Conservation (phyloP, 2,797 vertebrate genomes). For the Rhinichthys osculus region DNA sequence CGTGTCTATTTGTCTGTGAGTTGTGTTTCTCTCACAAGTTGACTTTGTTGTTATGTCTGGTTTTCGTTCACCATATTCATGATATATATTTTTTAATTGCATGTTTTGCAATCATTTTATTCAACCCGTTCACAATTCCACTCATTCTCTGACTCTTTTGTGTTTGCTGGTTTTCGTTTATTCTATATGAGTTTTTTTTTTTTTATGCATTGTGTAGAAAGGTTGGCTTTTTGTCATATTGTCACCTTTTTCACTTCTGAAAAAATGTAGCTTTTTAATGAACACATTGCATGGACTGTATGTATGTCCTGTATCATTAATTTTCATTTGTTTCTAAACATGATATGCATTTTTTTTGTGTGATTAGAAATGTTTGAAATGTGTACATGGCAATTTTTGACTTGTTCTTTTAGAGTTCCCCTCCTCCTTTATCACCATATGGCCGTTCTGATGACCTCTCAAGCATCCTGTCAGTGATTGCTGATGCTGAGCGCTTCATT, state of each 20-base stretch:
- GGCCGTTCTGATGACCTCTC: constrained; percentile 80
- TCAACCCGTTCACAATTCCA: neutral
- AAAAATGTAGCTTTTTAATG: constrained; percentile 19
- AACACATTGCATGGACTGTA: constrained; percentile 38
- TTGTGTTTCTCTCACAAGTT: constrained; percentile 56
- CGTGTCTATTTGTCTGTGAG: constrained; percentile 83
- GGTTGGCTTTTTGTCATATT: neutral
- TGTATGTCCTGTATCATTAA: neutral
- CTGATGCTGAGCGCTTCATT: constrained; percentile 75
- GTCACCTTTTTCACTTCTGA: constrained; percentile 11
- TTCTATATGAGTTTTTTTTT: neutral
- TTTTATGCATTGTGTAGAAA: neutral
- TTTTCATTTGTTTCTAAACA: neutral
- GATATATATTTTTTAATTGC: neutral
- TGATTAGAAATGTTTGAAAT: neutral
- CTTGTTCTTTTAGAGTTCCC: constrained; percentile 74
- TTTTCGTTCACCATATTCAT: neutral
- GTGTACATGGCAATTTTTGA: neutral
- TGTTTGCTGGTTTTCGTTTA: neutral
- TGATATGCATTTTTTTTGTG: neutral
- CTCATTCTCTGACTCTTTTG: neutral
- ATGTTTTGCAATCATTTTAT: neutral
- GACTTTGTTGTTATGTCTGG: constrained; percentile 31
- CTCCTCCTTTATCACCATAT: constrained; percentile 73
- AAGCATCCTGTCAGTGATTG: constrained; percentile 79